Conservation (phyloP, 2,113 vertebrate species). For the Argyrosomus japonicus region DNA sequence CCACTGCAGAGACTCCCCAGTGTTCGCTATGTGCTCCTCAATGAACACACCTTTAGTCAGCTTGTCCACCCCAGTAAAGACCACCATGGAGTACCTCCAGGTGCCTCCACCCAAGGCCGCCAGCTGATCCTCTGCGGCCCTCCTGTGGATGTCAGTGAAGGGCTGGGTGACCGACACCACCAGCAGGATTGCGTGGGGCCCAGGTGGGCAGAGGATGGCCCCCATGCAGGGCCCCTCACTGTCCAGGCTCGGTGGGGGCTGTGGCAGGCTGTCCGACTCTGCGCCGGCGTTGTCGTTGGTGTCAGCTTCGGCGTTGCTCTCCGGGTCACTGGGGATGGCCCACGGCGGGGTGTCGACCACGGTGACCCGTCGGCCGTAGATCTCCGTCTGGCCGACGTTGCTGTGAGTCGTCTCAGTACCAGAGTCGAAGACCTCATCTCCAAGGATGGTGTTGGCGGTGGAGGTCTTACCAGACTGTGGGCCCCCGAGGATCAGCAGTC, state of each 20-base stretch:
- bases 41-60: constrained; percentile 78
- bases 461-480: constrained; percentile 77
- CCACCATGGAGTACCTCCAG: constrained; percentile 83
- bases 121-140: constrained; percentile 78
- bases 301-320: constrained; percentile 29
- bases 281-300: constrained; percentile 49
- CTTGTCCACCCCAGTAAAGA: constrained; percentile 81
- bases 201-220: constrained; percentile 81
- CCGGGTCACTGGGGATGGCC: constrained; percentile 50
- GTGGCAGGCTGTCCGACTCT: constrained; percentile 52
- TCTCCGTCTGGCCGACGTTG: constrained; percentile 78
- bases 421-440: constrained; percentile 74
- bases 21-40: constrained; percentile 82
- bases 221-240: constrained; percentile 81
- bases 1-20: constrained; percentile 81
- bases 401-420: constrained; percentile 78
- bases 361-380: constrained; percentile 74
- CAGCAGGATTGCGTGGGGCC: constrained; percentile 82
- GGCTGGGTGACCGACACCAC: constrained; percentile 79
- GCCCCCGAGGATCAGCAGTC: constrained; percentile 77
- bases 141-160: constrained; percentile 77
- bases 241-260: constrained; percentile 66
- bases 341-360: constrained; percentile 80
- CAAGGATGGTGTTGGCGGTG: constrained; percentile 78
- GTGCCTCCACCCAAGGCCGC: constrained; percentile 79